Evolutionary conservation across 92 coral and sea anemone genomes (phyloP), one percentile per base, ranked within the genome.

Genomic region (Paragorgia papillata): DNA sequence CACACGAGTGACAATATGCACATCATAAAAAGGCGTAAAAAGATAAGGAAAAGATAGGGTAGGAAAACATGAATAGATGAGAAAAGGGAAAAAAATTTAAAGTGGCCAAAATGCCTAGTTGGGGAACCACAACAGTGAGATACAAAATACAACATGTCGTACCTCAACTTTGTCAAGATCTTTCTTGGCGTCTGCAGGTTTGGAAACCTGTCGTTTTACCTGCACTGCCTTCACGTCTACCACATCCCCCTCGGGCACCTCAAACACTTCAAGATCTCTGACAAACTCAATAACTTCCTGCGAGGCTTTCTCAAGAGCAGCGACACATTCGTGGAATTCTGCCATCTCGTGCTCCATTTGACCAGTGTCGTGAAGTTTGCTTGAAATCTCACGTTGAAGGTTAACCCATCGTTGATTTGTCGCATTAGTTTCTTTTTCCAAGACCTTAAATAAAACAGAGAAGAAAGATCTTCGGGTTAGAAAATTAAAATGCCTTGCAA

Each of bases 91-190:
- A n/a, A n/a, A n/a, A n/a, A n/a, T n/a, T n/a, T n/a, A n/a, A n/a
- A n/a, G n/a, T n/a, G n/a, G n/a, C n/a, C n/a, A n/a, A n/a, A n/a
- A n/a, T n/a, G n/a, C n/a, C n/a, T n/a, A n/a, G n/a, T n/a, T n/a
- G n/a, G n/a, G n/a, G n/a, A n/a, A n/a, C n/a, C n/a, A n/a, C n/a
- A n/a, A n/a, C n/a, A n/a, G n/a, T n/a, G n/a, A n/a, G n/a, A 46
- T 7, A 46, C 2, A 15, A 46, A 46, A 15, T 15, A 46, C n/a
- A 7, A 12, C 43, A 37, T 12, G 12, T 15, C n/a, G 17, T 69
- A 93, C 97, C 97, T 90, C 86, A 40, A 86, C 80, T 70, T 83
- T 87, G 2, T 91, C 88, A 46, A 94, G 92, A 39, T 94, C 95
- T 40, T 87, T 85, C 17, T 85, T 85, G 26, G 92, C 76, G 41